Evolutionary conservation across 1,140 invertebrate genomes (phyloP).

Genomic region (Xylocopa sonorina): DNA sequence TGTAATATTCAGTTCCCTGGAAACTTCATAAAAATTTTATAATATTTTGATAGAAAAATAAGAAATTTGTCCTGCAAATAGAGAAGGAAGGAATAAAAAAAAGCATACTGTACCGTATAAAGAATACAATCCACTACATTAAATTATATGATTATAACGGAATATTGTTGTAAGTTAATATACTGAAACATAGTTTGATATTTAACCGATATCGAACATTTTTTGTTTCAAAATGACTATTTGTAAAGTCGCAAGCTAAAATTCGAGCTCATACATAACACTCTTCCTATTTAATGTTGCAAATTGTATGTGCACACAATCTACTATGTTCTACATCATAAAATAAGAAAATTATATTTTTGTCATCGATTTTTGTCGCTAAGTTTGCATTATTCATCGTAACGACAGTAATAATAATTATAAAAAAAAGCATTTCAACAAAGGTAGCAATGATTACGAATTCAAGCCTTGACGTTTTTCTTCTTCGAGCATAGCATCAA

Average conservation of each 20-base stretch:
- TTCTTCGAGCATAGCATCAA: constrained; percentile 97
- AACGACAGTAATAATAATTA: constrained; percentile 62
- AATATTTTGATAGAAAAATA: constrained; percentile 52
- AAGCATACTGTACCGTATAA: constrained; percentile 14
- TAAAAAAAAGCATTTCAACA: constrained; percentile 55
- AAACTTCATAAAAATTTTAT: constrained; percentile 40
- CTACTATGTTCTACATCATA: constrained; percentile 19
- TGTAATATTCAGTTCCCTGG: constrained; percentile 46
- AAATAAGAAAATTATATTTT: background rate
- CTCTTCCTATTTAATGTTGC: constrained; percentile 23
- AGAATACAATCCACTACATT: constrained; percentile 32
- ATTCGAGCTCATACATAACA: background rate
- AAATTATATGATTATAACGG: constrained; percentile 41
- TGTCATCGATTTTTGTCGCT: constrained; percentile 8
- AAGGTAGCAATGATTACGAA: constrained; percentile 76
- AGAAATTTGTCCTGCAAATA: constrained; percentile 27
- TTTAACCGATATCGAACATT: constrained; percentile 7
- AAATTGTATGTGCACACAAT: background rate
- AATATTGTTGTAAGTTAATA: constrained; percentile 39
- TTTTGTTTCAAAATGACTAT: background rate
- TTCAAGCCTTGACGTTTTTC: constrained; percentile 91
- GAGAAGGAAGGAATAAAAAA: constrained; percentile 9
- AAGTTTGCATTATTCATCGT: constrained; percentile 60
- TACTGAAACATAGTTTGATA: constrained; percentile 2
- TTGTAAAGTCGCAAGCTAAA: background rate